Evolutionary conservation across 2,888 invertebrate genomes (phyloP).

Genomic region (Drosophila vallismaia): DNA sequence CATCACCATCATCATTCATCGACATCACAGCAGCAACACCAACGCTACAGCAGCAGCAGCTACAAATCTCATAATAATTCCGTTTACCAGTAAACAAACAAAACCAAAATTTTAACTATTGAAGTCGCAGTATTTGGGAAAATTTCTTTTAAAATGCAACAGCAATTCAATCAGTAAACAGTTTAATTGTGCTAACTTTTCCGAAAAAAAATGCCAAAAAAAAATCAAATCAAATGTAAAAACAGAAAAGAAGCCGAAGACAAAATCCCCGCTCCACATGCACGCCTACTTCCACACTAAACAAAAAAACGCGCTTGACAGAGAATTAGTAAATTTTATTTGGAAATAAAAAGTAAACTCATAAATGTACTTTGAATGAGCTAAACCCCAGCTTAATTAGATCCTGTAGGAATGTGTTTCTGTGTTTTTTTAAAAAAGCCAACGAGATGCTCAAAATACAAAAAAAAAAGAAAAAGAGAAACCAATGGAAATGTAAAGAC

Average conservation of each 20-base stretch:
- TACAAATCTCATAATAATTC: slow-evolving; percentile 82
- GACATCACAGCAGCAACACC: slow-evolving; percentile 60
- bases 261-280: slow-evolving; percentile 28
- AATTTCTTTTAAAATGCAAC: slow-evolving; percentile 65
- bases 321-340: slow-evolving; percentile 9
- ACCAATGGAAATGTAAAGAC: slow-evolving; percentile 6
- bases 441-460: slow-evolving; percentile 58
- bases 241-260: slow-evolving; percentile 2
- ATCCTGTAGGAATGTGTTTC: slow-evolving; percentile 19
- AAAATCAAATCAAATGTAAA: slow-evolving; percentile 1
- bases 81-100: slow-evolving; percentile 80
- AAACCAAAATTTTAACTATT: slow-evolving; percentile 48
- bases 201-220: slow-evolving; percentile 8
- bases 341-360: neutral
- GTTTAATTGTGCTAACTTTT: slow-evolving; percentile 81
- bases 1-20: slow-evolving; percentile 50
- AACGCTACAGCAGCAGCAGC: slow-evolving; percentile 76
- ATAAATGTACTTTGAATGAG: slow-evolving; percentile 59
- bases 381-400: slow-evolving; percentile 16
- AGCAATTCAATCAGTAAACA: slow-evolving; percentile 70
- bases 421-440: slow-evolving; percentile 44
- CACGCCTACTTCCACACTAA: slow-evolving; percentile 60
- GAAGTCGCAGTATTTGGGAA: slow-evolving; percentile 63
- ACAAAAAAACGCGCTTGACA: slow-evolving; percentile 40
- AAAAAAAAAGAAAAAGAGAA: slow-evolving; percentile 5